Conservation (phyloP, 2,797 vertebrate genomes). For the Loriculus beryllinus region DNA sequence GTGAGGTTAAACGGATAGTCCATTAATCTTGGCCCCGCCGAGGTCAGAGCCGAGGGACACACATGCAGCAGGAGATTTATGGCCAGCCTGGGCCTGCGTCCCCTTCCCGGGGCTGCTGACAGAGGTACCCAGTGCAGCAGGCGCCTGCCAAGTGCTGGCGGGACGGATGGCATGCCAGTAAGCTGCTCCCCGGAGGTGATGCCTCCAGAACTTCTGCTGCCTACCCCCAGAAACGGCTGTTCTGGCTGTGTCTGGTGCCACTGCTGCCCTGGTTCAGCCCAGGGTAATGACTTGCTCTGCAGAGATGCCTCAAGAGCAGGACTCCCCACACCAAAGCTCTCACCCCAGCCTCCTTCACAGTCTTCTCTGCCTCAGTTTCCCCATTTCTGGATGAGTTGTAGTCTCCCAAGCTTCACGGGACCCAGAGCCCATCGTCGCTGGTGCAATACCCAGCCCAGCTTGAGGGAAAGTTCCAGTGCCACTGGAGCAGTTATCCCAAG, state of each 20-base stretch:
- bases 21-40: constrained; percentile 35
- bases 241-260: fast-evolving
- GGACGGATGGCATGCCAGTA: neutral
- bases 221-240: fast-evolving
- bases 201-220: fast-evolving
- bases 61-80: constrained; percentile 49
- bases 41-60: constrained; percentile 24
- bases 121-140: neutral
- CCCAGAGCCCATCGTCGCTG: neutral
- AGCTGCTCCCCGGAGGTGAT: neutral
- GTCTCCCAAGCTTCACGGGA: fast-evolving
- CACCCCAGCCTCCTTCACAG: neutral
- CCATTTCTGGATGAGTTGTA: neutral
- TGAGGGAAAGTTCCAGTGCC: fast-evolving
- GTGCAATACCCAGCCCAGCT: fast-evolving
- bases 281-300: neutral
- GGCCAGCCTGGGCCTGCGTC: neutral
- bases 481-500: fast-evolving
- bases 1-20: constrained; percentile 54
- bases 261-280: neutral
- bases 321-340: fast-evolving
- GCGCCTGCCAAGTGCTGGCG: neutral
- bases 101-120: neutral
- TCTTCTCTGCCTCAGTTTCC: neutral
- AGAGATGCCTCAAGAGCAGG: neutral